Evolutionary conservation across 37 sponge, comb jelly and placozoan genomes (phyloP), one percentile per base, ranked within the genome.

Genomic region (Geodia barretti): DNA sequence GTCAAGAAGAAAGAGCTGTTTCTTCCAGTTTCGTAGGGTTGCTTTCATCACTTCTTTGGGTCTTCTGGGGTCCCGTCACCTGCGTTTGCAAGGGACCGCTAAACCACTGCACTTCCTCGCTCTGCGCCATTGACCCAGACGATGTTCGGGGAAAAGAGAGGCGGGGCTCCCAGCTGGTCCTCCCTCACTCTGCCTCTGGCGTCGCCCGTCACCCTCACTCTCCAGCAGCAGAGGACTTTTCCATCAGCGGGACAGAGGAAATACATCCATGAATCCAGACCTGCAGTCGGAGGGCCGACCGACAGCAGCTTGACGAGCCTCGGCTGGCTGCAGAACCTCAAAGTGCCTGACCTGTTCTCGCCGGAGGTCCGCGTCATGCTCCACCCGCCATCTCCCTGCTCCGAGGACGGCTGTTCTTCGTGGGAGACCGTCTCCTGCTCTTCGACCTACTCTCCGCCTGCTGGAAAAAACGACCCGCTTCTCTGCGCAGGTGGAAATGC

Each of bases 301-400:
- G 91, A 96, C 74, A 79, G 62, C 73, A 89, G 93, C 34, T 78
- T 96, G 31, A 96, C 97, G 41, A 92, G 90, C 76, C 78, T 96
- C 11, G 78, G 88, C 64, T 96, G 97, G 97, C 75, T 96, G 61
- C 90, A 83, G 41, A 86, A 90, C 66, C 67, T 96, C 33, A 64
- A 68, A 62, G 79, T 83, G 1, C 69, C 30, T 0, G 84, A 83
- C 72, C 61, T 92, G 40, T 30, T 64, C 39, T 29, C 73, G 1
- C 58, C 39, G 2, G 83, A 65, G 3, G 75, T 74, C 11, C 17
- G 63, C n/a, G 43, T 74, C 0, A 38, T 30, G 3, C 42, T 61
- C 38, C 42, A 31, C 31, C 41, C 87, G 42, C 31, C 66, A 32
- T n/a, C 42, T 63, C 36, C 34, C 33, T 68, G 21, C 35, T 66